Evolutionary conservation across 2,888 invertebrate species (phyloP), one percentile per base, ranked within the genome.

Genomic region (Heteromurus nitidus): DNA sequence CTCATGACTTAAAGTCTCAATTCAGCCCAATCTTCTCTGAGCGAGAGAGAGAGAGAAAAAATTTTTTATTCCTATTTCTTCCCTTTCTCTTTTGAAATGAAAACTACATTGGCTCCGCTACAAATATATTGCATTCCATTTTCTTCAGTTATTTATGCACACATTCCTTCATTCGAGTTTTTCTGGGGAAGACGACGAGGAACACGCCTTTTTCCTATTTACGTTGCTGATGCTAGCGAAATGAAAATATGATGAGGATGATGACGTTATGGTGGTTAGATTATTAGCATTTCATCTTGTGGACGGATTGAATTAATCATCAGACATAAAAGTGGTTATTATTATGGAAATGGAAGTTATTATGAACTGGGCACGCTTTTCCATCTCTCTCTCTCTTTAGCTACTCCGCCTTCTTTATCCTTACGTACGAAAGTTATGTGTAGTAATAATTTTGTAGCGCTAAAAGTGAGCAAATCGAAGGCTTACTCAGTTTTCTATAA

Each of bases 301-400:
- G 55, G 70, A 44, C 24, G 22, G 60, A 74, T 64, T 50, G 74
- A 50, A 50, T 64, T 64, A 31, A 70, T 70, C 55, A 70, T 50
- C 70, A 36, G 47, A 36, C 58, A 55, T 36, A 70, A 70, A 70
- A 70, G 55, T 55, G 58, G 28, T 72, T 72, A 74, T 74, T 74
- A 74, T 74, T 74, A 74, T 74, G 74, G 74, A 74, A 74, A 74
- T 74, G 64, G 31, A 74, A 74, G 74, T 72, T 72, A 72, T 72
- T 72, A 72, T 20, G 62, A 62, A 72, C 24, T 22, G 55, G 62
- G 72, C 72, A 72, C 72, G 72, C 72, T 72, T 72, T 47, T 24
- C 58, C 31, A 70, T 70, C 26, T 50, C 50, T 50, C 11, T 53
- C 53, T 44, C 22, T 67, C 67, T 47, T 31, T n/a, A 16, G 3